Percentiles rank a stretch among this genome's conserved stretches.
phyloP scores from a whole-genome alignment of 1,140 invertebrate species.

The Piezodorus guildinii region DNA sequence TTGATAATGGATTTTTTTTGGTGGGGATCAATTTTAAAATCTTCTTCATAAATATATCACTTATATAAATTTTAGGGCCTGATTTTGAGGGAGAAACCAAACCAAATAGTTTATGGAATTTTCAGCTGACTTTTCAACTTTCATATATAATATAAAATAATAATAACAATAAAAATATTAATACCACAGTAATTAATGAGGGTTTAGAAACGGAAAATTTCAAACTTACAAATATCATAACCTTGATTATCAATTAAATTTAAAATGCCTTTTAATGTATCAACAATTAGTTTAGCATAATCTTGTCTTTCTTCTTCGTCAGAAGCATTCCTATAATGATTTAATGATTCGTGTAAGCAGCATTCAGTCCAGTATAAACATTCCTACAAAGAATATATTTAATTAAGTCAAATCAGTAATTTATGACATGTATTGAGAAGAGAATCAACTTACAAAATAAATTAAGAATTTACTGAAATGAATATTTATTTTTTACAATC shows the following conservation, averaged over 20 bases:
- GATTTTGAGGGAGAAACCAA: no score
- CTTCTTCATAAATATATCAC: no score
- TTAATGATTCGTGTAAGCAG: slow-evolving; percentile 45
- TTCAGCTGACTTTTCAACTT: no score
- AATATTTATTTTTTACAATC: neutral
- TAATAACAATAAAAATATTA: no score
- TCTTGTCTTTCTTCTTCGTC: slow-evolving; percentile 42
- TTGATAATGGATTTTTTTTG: no score
- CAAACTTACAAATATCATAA: slow-evolving; percentile 35
- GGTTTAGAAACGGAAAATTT: no score
- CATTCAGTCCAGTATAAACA: slow-evolving; percentile 66
- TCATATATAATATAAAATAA: no score
- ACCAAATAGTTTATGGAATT: no score
- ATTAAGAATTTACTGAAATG: slow-evolving; percentile 11
- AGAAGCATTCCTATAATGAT: slow-evolving; percentile 16
- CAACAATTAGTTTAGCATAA: slow-evolving; percentile 51
- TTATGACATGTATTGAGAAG: no score
- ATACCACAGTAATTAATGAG: no score
- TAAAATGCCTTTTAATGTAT: slow-evolving; percentile 53
- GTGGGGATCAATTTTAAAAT: no score
- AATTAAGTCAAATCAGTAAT: neutral
- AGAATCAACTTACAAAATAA: neutral
- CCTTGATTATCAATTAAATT: slow-evolving; percentile 48
- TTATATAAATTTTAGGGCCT: no score
- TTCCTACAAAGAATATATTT: slow-evolving; percentile 36